These are phyloP conservation scores for Aurelia aurita DNA, from an alignment of 30 jellyfish, hydroid and myxozoan genomes.

Conservation along the genomic window DNA sequence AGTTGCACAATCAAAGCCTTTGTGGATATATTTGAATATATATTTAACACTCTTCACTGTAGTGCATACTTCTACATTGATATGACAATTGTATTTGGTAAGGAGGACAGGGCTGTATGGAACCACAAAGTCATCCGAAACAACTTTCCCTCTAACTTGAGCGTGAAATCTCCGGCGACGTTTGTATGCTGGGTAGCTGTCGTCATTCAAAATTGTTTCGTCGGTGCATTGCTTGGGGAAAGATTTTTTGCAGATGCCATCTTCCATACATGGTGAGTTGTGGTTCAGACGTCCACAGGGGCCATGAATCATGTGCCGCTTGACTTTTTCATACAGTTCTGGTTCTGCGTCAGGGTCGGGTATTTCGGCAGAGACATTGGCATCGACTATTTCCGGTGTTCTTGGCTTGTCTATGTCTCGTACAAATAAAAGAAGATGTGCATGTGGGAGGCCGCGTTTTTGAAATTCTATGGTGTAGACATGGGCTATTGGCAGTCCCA, in stretches of 20 bases:
- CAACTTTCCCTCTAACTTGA: neutral
- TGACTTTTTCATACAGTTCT: neutral
- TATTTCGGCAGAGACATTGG: slow-evolving; percentile 73
- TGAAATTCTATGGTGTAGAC: slow-evolving; percentile 63
- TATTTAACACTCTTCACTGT: slow-evolving; percentile 68
- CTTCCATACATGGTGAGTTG: too few species aligned
- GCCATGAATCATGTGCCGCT: too few species aligned
- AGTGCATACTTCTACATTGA: slow-evolving; percentile 76
- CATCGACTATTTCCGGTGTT: slow-evolving; percentile 59
- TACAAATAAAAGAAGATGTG: slow-evolving; percentile 48
- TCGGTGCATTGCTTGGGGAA: neutral
- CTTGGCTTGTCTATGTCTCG: slow-evolving; percentile 51
- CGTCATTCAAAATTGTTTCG: slow-evolving; percentile 20
- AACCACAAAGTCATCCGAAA: slow-evolving; percentile 61
- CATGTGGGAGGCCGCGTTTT: slow-evolving; percentile 84
- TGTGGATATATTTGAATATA: slow-evolving; percentile 70
- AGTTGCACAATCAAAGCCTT: slow-evolving; percentile 71
- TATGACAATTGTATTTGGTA: slow-evolving; percentile 60
- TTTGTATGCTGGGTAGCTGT: slow-evolving; percentile 75
- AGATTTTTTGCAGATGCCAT: too few species aligned
- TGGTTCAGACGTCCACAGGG: too few species aligned
- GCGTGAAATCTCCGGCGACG: slow-evolving; percentile 42
- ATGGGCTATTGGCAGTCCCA: slow-evolving; percentile 49
- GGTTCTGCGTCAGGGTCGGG: slow-evolving; percentile 22
- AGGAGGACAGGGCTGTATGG: slow-evolving; percentile 75